Evolutionary conservation across 1,140 invertebrate genomes (phyloP).

Genomic region (Neodiprion fabricii): DNA sequence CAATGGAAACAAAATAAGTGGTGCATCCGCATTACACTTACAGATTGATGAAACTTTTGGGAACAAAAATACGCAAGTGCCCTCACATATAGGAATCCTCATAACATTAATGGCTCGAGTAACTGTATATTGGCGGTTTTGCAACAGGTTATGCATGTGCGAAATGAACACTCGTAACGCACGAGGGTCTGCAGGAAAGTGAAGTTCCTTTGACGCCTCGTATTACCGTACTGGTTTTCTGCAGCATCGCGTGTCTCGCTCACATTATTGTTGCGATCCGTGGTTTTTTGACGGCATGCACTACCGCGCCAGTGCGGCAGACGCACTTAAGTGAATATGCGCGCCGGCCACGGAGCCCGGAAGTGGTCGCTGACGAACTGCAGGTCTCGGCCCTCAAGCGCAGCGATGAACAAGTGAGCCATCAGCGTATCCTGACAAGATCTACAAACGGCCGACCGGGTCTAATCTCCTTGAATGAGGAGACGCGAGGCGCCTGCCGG

Average conservation of each 20-base stretch:
- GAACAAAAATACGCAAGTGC: too few relatives aligned
- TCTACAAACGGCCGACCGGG: conserved; percentile 1
- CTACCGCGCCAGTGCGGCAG: not conserved
- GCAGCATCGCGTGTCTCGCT: not conserved
- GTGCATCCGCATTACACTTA: too few relatives aligned
- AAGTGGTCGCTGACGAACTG: conserved; percentile 6
- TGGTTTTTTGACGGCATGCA: not conserved
- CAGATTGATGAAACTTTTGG: too few relatives aligned
- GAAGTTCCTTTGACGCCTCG: too few relatives aligned
- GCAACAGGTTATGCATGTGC: too few relatives aligned
- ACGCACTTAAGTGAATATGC: not conserved
- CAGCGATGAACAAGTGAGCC: conserved; percentile 2
- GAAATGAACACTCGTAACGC: too few relatives aligned
- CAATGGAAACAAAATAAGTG: too few relatives aligned
- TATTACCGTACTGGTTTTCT: not conserved
- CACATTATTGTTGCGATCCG: not conserved
- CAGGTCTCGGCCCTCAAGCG: conserved; percentile 1
- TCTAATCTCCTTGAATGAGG: not conserved
- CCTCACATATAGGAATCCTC: too few relatives aligned
- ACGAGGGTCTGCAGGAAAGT: too few relatives aligned
- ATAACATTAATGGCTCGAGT: too few relatives aligned
- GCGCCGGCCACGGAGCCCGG: not conserved
- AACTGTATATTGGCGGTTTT: too few relatives aligned
- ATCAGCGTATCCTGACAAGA: conserved; percentile 4
- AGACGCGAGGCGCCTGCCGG: not conserved